Conservation (phyloP, 2,888 invertebrate species). For the Patella depressa region DNA sequence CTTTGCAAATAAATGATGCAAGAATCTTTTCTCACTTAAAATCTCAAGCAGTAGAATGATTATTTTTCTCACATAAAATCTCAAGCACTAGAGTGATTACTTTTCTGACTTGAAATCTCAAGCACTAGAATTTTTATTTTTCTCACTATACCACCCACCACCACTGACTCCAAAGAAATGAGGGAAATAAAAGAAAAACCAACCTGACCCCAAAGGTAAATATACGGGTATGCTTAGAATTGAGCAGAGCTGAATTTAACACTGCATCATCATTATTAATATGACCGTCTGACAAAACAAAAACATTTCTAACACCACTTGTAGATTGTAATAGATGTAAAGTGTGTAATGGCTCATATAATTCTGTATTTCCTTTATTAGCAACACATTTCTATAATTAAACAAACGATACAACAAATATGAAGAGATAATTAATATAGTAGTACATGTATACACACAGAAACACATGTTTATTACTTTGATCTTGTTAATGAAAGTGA, state of each 20-base stretch:
- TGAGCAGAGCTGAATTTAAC: conserved; percentile 42
- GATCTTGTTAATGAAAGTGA: too few species aligned
- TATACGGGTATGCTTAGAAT: conserved; percentile 54
- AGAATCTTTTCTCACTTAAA: too few species aligned
- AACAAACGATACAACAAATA: not conserved
- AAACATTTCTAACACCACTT: conserved; percentile 54
- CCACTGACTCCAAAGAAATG: too few species aligned
- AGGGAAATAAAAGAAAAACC: not conserved
- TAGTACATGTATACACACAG: not conserved
- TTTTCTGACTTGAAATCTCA: too few species aligned
- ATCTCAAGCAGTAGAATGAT: too few species aligned
- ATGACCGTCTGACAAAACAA: conserved; percentile 68
- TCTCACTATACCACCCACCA: too few species aligned
- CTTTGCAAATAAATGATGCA: too few species aligned
- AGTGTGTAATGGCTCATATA: conserved; percentile 57
- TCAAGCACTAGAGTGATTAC: too few species aligned
- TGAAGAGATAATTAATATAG: not conserved
- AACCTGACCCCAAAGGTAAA: conserved; percentile 66
- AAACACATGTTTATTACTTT: too few species aligned
- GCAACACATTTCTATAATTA: conserved; percentile 45
- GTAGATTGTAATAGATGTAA: conserved; percentile 56
- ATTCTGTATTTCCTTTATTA: conserved; percentile 64
- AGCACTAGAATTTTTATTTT: too few species aligned
- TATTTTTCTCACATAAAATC: too few species aligned
- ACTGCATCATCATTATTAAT: conserved; percentile 59